These are phyloP conservation scores for Brevimyrus niger DNA, from an alignment of 2,113 vertebrate species.

Conservation along the genomic window DNA sequence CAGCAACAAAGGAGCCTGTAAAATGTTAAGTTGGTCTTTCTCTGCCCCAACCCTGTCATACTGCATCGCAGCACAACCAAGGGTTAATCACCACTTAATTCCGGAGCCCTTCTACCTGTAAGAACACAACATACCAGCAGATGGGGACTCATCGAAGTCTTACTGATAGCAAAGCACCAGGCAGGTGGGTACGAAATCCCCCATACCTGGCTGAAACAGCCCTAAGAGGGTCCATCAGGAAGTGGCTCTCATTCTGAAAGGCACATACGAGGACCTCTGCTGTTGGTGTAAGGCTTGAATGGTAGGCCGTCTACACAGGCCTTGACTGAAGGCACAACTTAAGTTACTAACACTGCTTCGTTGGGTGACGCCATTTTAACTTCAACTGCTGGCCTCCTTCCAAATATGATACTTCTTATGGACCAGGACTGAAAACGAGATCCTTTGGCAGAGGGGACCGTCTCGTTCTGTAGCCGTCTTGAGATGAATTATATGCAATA, in stretches of 20 bases:
- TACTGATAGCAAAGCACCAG: not conserved
- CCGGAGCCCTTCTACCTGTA: not conserved
- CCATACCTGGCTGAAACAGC: not conserved
- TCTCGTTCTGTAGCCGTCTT: not conserved
- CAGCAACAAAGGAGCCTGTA: not conserved
- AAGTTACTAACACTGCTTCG: not conserved
- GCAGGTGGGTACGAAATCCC: not conserved
- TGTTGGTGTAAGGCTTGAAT: not conserved
- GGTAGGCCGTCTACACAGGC: not conserved
- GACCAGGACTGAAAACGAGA: not conserved
- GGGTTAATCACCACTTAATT: not conserved
- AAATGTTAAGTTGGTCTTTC: slow-evolving; percentile 4
- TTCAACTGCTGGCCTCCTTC: not conserved
- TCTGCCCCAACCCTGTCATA: not conserved
- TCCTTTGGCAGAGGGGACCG: not conserved
- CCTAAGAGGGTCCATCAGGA: not conserved
- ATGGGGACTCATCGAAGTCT: not conserved
- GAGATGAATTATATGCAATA: not conserved
- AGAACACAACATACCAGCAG: not conserved
- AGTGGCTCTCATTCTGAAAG: not conserved
- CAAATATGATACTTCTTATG: not conserved
- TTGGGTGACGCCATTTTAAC: not conserved
- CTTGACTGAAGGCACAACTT: not conserved
- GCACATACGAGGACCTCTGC: not conserved
- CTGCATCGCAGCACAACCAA: not conserved